phyloP scores from a whole-genome alignment of 1,140 invertebrate species.

The Sipha flava region DNA sequence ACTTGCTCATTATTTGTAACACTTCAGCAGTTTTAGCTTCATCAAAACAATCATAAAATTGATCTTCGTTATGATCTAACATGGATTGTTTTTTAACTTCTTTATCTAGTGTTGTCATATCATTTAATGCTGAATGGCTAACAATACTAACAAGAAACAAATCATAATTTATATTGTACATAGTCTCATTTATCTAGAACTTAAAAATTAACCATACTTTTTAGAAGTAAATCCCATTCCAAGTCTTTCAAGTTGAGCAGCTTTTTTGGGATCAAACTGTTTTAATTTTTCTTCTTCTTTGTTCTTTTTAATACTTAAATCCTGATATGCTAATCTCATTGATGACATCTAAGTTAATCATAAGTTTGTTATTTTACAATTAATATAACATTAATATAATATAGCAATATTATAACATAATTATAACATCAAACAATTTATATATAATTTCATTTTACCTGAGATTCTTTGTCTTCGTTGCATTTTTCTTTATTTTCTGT shows the following conservation, averaged over 20 bases:
- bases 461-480: slow-evolving; percentile 51
- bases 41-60: slow-evolving; percentile 47
- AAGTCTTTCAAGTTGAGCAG: slow-evolving; percentile 79
- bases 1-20: slow-evolving; percentile 15
- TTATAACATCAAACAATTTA: too few species aligned
- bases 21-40: background rate
- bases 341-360: slow-evolving; percentile 53
- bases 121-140: slow-evolving; percentile 84
- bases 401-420: too few species aligned
- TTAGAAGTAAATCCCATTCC: slow-evolving; percentile 60
- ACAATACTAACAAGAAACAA: slow-evolving; percentile 55
- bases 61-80: slow-evolving; percentile 45
- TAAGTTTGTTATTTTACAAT: background rate
- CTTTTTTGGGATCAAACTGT: slow-evolving; percentile 74
- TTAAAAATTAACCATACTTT: slow-evolving; percentile 44
- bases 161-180: slow-evolving; percentile 35
- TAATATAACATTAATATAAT: too few species aligned
- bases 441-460: too few species aligned
- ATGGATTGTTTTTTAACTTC: slow-evolving; percentile 89
- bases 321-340: slow-evolving; percentile 81
- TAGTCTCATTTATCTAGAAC: background rate
- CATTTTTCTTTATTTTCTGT: slow-evolving; percentile 39
- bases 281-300: slow-evolving; percentile 70
- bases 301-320: slow-evolving; percentile 66
- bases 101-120: slow-evolving; percentile 82